phyloP scores from a whole-genome alignment of 2,888 invertebrate genomes.

The Troilus luridus region DNA sequence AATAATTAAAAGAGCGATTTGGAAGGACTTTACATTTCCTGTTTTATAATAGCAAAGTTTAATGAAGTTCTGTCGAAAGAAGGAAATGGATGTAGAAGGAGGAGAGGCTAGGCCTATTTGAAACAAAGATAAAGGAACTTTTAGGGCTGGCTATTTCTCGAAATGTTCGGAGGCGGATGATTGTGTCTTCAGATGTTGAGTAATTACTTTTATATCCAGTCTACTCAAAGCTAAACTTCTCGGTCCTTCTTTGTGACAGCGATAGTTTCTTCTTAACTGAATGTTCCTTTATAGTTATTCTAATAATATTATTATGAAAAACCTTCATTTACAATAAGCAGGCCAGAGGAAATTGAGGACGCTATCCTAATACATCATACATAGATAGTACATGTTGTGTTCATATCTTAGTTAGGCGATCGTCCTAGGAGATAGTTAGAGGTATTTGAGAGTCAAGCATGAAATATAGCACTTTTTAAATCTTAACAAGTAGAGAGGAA shows the following conservation, averaged over 20 bases:
- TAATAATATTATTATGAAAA: not conserved
- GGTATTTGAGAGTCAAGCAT: too few relatives aligned
- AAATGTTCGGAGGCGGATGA: not conserved
- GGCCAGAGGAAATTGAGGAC: too few relatives aligned
- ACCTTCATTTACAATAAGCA: not conserved
- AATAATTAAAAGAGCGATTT: not conserved
- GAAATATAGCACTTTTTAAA: too few relatives aligned
- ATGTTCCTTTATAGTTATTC: not conserved
- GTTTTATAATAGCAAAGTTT: not conserved
- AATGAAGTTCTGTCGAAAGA: not conserved
- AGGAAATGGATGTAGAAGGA: not conserved
- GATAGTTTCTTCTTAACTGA: not conserved
- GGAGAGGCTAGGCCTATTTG: not conserved
- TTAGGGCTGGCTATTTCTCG: not conserved
- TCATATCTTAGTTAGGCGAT: too few relatives aligned
- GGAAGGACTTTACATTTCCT: not conserved
- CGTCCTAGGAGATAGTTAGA: too few relatives aligned
- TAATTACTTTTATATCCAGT: not conserved
- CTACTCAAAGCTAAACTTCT: not conserved
- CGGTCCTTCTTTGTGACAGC: not conserved
- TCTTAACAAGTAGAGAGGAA: too few relatives aligned
- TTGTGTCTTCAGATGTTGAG: not conserved
- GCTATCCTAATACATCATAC: too few relatives aligned
- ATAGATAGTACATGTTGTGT: too few relatives aligned
- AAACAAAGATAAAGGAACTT: not conserved